A percentile compares a stretch with the other conserved stretches of the same genome.
phyloP scores from a whole-genome alignment of 2,888 invertebrate genomes.

The Himalopsyche anomala region DNA sequence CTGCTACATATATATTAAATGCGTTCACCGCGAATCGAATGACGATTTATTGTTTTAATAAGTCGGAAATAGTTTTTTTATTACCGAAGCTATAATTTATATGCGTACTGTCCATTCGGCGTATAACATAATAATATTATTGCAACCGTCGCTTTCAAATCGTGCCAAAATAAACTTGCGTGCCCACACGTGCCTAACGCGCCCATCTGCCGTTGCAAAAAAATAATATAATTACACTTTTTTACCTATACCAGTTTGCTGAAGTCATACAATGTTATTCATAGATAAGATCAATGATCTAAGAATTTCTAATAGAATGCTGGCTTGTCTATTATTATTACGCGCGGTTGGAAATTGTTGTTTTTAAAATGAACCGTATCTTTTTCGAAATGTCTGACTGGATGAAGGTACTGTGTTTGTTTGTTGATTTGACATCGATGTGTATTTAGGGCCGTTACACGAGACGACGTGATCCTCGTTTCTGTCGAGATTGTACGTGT shows the following conservation, averaged over 20 bases:
- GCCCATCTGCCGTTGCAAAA: neutral
- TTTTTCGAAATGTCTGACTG: neutral
- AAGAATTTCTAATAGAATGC: slow-evolving; percentile 11
- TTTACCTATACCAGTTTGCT: neutral
- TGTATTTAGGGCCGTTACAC: no score
- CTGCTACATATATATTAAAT: no score
- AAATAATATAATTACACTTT: neutral
- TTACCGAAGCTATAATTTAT: no score
- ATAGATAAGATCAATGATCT: slow-evolving; percentile 14
- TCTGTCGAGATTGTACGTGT: no score
- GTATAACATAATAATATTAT: no score
- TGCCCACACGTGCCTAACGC: neutral
- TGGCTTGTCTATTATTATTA: neutral
- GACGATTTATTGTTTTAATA: no score
- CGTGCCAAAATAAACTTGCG: slow-evolving; percentile 22
- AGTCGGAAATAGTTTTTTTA: no score
- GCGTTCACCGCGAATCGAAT: no score
- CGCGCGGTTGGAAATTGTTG: neutral
- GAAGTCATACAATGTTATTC: neutral
- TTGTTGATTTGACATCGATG: no score
- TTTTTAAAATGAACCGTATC: neutral
- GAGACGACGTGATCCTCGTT: no score
- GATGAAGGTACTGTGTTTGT: no score
- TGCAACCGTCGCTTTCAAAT: neutral
- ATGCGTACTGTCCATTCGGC: no score